Evolutionary conservation across 2,113 vertebrate species (phyloP).

Genomic region (Galeopterus variegatus): DNA sequence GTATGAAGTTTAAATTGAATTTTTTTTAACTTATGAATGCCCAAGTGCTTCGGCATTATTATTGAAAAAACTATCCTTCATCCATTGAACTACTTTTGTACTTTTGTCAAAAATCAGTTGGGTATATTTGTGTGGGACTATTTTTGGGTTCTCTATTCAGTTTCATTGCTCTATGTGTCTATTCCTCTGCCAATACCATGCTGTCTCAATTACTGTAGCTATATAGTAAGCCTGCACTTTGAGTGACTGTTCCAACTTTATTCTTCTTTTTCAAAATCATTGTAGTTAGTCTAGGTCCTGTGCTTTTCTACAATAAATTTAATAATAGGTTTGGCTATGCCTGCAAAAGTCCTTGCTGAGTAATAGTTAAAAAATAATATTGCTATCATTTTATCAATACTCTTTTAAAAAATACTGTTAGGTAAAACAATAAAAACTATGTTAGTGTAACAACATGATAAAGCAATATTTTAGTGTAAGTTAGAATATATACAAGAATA

Average conservation of each 20-base stretch:
- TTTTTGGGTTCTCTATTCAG: constrained; percentile 36
- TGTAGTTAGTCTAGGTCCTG: not conserved
- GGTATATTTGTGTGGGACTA: constrained; percentile 4
- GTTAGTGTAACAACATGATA: not conserved
- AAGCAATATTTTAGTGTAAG: not conserved
- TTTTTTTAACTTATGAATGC: not conserved
- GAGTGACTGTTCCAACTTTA: not conserved
- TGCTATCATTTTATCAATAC: not conserved
- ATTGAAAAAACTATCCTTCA: not conserved
- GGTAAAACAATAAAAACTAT: not conserved
- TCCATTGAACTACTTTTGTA: not conserved
- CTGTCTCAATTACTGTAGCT: constrained; percentile 14
- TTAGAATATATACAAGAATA: not conserved
- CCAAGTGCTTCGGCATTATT: not conserved
- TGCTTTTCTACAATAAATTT: not conserved
- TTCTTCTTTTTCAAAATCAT: not conserved
- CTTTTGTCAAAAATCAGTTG: constrained; percentile 16
- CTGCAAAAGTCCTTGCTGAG: not conserved
- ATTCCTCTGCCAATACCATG: not conserved
- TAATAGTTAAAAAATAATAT: not conserved
- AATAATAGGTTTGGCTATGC: constrained; percentile 34
- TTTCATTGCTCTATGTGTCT: constrained; percentile 28
- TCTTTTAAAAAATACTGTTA: not conserved
- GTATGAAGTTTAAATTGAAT: not conserved
- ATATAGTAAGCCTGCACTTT: not conserved